These are phyloP conservation scores for Drosophila insularis DNA, from an alignment of 1,140 invertebrate species.

Conservation along the genomic window DNA sequence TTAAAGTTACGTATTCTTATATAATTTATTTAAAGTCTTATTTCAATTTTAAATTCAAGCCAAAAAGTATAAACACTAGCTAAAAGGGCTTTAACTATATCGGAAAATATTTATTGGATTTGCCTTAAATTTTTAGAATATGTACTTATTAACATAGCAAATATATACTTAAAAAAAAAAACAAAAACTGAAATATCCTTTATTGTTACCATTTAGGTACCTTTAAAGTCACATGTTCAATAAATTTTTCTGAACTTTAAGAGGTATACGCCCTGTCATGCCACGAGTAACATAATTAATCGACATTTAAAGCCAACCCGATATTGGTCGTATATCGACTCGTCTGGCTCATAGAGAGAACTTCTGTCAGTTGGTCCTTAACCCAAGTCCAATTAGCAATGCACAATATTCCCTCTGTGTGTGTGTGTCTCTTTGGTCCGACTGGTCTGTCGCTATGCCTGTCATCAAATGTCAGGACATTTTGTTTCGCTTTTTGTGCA, in stretches of 20 bases:
- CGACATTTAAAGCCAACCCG: not conserved
- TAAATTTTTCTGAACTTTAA: not conserved
- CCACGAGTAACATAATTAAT: not conserved
- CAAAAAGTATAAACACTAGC: too few relatives aligned
- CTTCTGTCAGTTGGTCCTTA: constrained; percentile 45
- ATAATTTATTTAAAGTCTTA: too few relatives aligned
- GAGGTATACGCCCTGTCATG: not conserved
- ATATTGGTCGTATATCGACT: not conserved
- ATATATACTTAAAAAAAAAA: too few relatives aligned
- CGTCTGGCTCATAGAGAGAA: constrained; percentile 17
- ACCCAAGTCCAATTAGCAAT: constrained; percentile 60
- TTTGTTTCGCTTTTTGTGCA: constrained; percentile 49
- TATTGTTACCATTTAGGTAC: too few relatives aligned
- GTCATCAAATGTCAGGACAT: constrained; percentile 44
- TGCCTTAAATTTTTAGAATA: too few relatives aligned
- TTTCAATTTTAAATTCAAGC: too few relatives aligned
- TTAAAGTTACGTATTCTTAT: too few relatives aligned
- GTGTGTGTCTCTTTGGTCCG: not conserved
- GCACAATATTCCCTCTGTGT: constrained; percentile 20
- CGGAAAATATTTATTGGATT: too few relatives aligned
- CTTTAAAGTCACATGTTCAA: not conserved
- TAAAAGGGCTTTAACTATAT: too few relatives aligned
- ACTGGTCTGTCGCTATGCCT: constrained; percentile 10
- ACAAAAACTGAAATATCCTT: too few relatives aligned
- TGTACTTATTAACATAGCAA: too few relatives aligned